A percentile compares a stretch with the other conserved stretches of the same genome.
These are phyloP conservation scores for Brachyalestes nurse DNA, from an alignment of 2,797 vertebrate genomes.

Conservation along the genomic window DNA sequence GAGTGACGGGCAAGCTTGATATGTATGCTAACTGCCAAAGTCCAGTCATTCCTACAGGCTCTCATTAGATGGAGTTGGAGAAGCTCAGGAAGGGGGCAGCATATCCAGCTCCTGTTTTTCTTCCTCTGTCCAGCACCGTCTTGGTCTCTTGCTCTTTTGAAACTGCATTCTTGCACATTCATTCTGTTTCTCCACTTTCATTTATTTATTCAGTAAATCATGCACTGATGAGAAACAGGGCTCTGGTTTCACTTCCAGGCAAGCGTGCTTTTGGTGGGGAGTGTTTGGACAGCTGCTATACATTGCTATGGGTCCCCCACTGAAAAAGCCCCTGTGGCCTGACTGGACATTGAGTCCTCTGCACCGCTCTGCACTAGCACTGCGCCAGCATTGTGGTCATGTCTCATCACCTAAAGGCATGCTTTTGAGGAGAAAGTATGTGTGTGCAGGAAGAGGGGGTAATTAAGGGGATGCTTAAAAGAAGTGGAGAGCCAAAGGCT, in stretches of 20 bases:
- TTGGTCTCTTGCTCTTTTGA: slow-evolving; percentile 50
- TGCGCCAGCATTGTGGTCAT: neutral
- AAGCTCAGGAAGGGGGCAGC: slow-evolving; percentile 31
- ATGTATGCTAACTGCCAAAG: slow-evolving; percentile 30
- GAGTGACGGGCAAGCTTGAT: slow-evolving; percentile 34
- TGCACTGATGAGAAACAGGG: slow-evolving; percentile 67
- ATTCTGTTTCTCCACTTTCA: slow-evolving; percentile 65
- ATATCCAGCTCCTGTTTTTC: slow-evolving; percentile 51
- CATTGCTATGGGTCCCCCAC: slow-evolving; percentile 63
- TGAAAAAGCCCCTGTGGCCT: slow-evolving; percentile 70
- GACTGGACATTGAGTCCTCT: slow-evolving; percentile 72
- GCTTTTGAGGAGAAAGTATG: slow-evolving; percentile 21
- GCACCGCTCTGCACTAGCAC: slow-evolving; percentile 20
- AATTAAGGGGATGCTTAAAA: slow-evolving; percentile 50
- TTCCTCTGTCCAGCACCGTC: slow-evolving; percentile 51
- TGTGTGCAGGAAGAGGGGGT: neutral
- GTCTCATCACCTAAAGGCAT: slow-evolving; percentile 47
- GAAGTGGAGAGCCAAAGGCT: slow-evolving; percentile 58
- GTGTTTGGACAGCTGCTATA: slow-evolving; percentile 79
- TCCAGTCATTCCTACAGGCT: slow-evolving; percentile 38
- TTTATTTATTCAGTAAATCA: slow-evolving; percentile 77
- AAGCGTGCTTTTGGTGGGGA: slow-evolving; percentile 63
- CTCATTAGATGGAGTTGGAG: slow-evolving; percentile 36
- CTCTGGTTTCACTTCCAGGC: slow-evolving; percentile 69
- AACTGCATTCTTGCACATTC: slow-evolving; percentile 66